Evolutionary conservation across 2,113 vertebrate species (phyloP).

Genomic region (Phrynosoma blainvillii): DNA sequence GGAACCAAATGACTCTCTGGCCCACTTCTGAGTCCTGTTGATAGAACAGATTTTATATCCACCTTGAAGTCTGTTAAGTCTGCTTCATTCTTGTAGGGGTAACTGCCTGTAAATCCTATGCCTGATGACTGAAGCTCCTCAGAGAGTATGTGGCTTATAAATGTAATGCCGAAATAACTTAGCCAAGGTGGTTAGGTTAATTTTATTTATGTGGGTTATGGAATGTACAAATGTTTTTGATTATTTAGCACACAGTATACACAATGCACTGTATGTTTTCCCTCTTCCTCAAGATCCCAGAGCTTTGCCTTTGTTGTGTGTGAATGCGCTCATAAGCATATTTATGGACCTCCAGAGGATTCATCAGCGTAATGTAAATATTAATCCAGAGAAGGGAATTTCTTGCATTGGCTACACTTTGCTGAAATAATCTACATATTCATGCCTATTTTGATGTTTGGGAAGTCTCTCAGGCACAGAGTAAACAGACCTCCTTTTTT

Average conservation of each 20-base stretch:
- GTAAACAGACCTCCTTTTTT: slow-evolving; percentile 67
- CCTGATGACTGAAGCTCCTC: neutral
- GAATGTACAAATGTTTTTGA: no score
- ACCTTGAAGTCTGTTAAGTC: neutral
- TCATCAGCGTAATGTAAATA: slow-evolving; percentile 59
- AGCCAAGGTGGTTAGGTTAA: neutral
- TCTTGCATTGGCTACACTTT: slow-evolving; percentile 40
- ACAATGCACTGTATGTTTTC: neutral
- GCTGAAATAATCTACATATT: slow-evolving; percentile 73
- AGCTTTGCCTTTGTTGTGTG: slow-evolving; percentile 35
- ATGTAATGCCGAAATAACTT: neutral
- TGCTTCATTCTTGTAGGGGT: neutral
- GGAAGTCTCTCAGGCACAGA: slow-evolving; percentile 52
- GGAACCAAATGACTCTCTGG: no score
- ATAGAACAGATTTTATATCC: neutral
- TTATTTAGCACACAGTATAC: neutral
- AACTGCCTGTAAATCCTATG: neutral
- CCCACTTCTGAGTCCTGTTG: no score
- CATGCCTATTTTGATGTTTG: slow-evolving; percentile 64
- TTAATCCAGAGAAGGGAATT: slow-evolving; percentile 57
- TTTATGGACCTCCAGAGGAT: slow-evolving; percentile 53
- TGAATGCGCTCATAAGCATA: slow-evolving; percentile 21
- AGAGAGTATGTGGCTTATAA: neutral
- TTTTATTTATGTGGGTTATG: no score
- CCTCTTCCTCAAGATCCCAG: slow-evolving; percentile 5